A percentile compares a stretch with the other conserved stretches of the same genome.
These are phyloP conservation scores for Octomys mimax DNA, from an alignment of 2,797 vertebrate genomes.

Conservation along the genomic window DNA sequence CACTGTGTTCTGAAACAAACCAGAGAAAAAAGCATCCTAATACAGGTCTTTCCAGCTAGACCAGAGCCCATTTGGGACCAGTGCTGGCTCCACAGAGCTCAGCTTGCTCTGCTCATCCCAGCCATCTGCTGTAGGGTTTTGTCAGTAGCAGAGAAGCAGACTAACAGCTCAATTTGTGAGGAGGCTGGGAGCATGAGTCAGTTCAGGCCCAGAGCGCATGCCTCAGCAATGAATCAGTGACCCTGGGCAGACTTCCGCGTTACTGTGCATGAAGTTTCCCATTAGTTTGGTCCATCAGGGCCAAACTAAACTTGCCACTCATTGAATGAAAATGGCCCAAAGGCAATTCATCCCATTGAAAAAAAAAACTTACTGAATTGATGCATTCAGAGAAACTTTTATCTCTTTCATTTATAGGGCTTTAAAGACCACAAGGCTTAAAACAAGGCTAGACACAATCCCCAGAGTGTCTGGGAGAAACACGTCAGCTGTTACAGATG, in stretches of 20 bases:
- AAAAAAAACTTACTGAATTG: not conserved
- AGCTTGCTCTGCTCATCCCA: not conserved
- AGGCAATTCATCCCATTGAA: not conserved
- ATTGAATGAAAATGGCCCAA: not conserved
- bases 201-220: not conserved
- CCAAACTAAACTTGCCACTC: constrained; percentile 24
- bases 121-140: not conserved
- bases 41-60: not conserved
- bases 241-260: not conserved
- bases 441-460: not conserved
- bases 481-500: not conserved
- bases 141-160: not conserved
- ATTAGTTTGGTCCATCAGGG: not conserved
- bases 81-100: rapidly evolving
- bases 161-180: not conserved
- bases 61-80: not conserved
- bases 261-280: not conserved
- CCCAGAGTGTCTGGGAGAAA: not conserved
- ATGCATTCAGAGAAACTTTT: constrained; percentile 17
- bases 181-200: not conserved
- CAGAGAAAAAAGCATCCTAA: not conserved
- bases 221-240: not conserved
- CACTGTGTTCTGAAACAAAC: not conserved
- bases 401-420: not conserved
- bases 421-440: not conserved